phyloP scores from a whole-genome alignment of 2,113 vertebrate species.

The Leiothrix lutea region DNA sequence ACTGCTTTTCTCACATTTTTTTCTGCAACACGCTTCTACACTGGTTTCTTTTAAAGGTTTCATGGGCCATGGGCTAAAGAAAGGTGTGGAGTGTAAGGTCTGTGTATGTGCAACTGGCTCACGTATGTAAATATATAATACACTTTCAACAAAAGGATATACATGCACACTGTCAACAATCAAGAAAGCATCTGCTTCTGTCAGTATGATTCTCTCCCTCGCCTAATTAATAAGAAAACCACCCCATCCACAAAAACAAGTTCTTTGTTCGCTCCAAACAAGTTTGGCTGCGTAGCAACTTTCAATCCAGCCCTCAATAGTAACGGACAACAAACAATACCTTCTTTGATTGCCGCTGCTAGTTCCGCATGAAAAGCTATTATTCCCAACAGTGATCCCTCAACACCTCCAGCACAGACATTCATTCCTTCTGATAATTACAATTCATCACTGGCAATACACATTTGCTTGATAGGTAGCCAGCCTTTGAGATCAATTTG shows the following conservation, averaged over 20 bases:
- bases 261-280: not conserved
- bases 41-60: not conserved
- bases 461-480: not conserved
- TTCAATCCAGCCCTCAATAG: not conserved
- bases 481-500: not conserved
- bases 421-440: not conserved
- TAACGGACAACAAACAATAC: not conserved
- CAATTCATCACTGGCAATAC: not conserved
- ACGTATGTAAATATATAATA: not conserved
- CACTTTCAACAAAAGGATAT: not conserved
- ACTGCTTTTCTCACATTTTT: not conserved
- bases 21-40: not conserved
- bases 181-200: not conserved
- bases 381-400: not conserved
- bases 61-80: not conserved
- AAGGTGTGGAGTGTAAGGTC: not conserved
- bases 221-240: not conserved
- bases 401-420: not conserved
- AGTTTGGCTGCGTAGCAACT: not conserved
- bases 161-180: not conserved
- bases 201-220: not conserved
- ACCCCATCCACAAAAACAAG: not conserved
- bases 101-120: not conserved
- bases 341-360: not conserved
- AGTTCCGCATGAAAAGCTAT: not conserved